Base-by-base conservation (phyloP, 2,113 vertebrate species). In the Passerina amoena region DNA sequence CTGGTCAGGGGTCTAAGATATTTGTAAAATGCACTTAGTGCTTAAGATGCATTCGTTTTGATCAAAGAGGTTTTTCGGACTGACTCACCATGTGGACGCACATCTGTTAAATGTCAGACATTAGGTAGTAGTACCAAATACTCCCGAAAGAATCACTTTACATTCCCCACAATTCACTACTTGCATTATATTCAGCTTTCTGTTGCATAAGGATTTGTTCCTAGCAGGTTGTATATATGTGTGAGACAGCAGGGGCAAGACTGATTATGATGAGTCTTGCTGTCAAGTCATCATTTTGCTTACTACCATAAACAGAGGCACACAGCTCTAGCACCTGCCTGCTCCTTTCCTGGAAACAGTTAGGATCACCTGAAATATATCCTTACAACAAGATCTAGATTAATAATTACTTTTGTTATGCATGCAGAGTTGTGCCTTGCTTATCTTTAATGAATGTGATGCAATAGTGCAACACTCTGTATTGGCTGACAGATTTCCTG, bases 61-160 rank as follows among this genome's bases (percentile, higher is more conserved):
- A 91, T 90, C 88, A 89, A 88, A 92, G 75, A 59, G 68, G 77
- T 71, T 96, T 89, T 84, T 60, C 6, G 9, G 45, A 47, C 60
- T 82, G 88, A 71, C 83, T 97, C 53, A 47, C 77, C 53, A 37
- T 45, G 53, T 5, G 53, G 85, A 86, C 33, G 13, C 33, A 37
- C 86, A 90, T 91, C 92, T 94, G 92, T 94, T 81, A 92, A 89
- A 94, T 87, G 50, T 94, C 86, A 92, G 82, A 76, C 28, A 25
- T 84, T 71, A 37, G 64, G 81, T 3, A 81, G 75, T n/a, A 40
- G n/a, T 40, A 90, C 68, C 61, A 91, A 84, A 64, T 61, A 88
- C 68, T 92, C 88, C 94, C 2, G 0, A 84, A 93, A 93, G 96
- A 91, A 90, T 72, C 27, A 31, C 70, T 96, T 94, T 68, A 42